Evolutionary conservation across 1,140 invertebrate genomes (phyloP), one percentile per base, ranked within the genome.

Genomic region (Procambarus clarkii): DNA sequence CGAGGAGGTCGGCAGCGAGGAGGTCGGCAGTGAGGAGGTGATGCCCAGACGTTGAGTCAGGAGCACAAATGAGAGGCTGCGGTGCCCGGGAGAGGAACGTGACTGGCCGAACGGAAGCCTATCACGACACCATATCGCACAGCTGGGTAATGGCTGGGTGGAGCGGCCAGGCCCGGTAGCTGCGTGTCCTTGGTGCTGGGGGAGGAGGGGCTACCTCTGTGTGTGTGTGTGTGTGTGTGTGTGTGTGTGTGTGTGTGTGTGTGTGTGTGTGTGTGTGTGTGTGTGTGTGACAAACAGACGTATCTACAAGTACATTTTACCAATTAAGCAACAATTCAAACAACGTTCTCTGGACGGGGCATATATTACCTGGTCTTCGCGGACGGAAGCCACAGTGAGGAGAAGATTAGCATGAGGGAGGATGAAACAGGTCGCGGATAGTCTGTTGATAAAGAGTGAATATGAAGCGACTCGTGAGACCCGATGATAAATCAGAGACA

Each of bases 81-180:
- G 69, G 69, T 74, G 69, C 69, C 69, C 69, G n/a, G n/a, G 24
- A 74, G 69, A 74, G n/a, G n/a, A 74, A 74, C 69, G 69, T 74
- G 69, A 74, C 69, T 74, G 34, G 69, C 69, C 69, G 34, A 74
- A 74, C 69, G 69, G 69, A 74, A 74, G 69, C 69, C 69, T 74
- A 74, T 74, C 69, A 74, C 69, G 69, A 74, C 69, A 34, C 69
- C 69, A 74, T 74, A 74, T 74, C 69, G 69, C 69, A 74, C 69
- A 74, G 69, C 24, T 7, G n/a, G 69, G 69, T 74, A 74, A 74
- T 74, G 69, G 34, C 24, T 34, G n/a, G 69, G 15, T 74, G n/a
- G n/a, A 8, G 69, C 4, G 69, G n/a, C n/a, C 5, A 24, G 15
- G 24, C 24, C 4, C 69, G 69, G 69, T 74, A 74, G 69, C 69